These are phyloP conservation scores for Synanceia verrucosa DNA, from an alignment of 2,797 vertebrate genomes.

Conservation along the genomic window DNA sequence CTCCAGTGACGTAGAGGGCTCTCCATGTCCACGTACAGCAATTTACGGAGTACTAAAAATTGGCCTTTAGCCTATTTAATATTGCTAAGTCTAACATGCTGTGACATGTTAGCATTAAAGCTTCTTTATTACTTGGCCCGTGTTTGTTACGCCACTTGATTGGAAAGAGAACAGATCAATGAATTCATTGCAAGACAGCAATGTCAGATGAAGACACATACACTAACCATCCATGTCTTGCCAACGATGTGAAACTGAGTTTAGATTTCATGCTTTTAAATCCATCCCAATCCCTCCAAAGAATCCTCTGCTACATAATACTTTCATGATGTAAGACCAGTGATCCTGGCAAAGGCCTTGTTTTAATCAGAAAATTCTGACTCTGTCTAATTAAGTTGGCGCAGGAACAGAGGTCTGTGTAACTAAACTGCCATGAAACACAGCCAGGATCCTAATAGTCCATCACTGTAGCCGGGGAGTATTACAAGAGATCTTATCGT, in stretches of 20 bases:
- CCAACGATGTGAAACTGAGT: conserved; percentile 31
- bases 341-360: conserved; percentile 46
- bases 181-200: background rate
- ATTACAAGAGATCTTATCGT: conserved; percentile 41
- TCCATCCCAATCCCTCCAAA: conserved; percentile 44
- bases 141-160: background rate
- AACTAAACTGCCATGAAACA: conserved; percentile 38
- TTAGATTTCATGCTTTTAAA: conserved; percentile 39
- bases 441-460: conserved; percentile 46
- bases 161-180: conserved; percentile 5
- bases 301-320: conserved; percentile 23
- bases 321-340: conserved; percentile 54
- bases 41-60: no score
- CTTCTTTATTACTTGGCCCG: background rate
- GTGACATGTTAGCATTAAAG: background rate
- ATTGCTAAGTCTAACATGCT: background rate
- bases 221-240: conserved; percentile 30
- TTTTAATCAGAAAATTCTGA: conserved; percentile 68
- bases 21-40: no score
- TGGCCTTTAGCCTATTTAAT: background rate
- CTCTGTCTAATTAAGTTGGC: conserved; percentile 59
- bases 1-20: no score
- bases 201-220: conserved; percentile 16
- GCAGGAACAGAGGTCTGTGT: conserved; percentile 49
- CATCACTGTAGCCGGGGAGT: conserved; percentile 38